These are phyloP conservation scores for Poecile montanus DNA, from an alignment of 2,797 vertebrate species.

Conservation along the genomic window DNA sequence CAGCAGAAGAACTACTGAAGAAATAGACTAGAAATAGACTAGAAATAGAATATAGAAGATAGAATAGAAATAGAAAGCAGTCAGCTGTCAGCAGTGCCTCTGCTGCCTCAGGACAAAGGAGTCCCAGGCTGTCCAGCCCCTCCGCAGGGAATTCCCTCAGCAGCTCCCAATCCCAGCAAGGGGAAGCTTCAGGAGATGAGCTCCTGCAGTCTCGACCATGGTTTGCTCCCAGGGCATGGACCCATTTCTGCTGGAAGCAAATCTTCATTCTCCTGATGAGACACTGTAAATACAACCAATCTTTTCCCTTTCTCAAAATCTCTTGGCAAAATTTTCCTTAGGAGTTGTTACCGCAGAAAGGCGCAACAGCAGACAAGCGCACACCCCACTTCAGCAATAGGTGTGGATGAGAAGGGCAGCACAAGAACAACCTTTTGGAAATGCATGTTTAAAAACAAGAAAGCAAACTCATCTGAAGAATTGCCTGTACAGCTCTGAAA, in stretches of 20 bases:
- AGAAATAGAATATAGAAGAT: no score
- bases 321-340: background rate
- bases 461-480: background rate
- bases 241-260: background rate
- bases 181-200: background rate
- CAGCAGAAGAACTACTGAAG: background rate
- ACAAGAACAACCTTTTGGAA: background rate
- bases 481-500: background rate
- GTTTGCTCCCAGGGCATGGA: background rate
- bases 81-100: background rate
- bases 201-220: background rate
- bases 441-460: background rate
- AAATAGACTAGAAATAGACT: background rate
- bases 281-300: background rate
- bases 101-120: background rate
- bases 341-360: background rate
- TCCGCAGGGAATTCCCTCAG: background rate
- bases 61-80: background rate
- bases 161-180: background rate
- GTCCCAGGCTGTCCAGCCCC: background rate
- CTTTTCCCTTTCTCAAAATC: background rate
- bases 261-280: background rate
- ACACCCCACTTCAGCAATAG: rapidly evolving
- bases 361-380: background rate
- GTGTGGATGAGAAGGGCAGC: background rate